Conservation (phyloP, 2,797 vertebrate genomes). For the Pagetopsis macropterus region DNA sequence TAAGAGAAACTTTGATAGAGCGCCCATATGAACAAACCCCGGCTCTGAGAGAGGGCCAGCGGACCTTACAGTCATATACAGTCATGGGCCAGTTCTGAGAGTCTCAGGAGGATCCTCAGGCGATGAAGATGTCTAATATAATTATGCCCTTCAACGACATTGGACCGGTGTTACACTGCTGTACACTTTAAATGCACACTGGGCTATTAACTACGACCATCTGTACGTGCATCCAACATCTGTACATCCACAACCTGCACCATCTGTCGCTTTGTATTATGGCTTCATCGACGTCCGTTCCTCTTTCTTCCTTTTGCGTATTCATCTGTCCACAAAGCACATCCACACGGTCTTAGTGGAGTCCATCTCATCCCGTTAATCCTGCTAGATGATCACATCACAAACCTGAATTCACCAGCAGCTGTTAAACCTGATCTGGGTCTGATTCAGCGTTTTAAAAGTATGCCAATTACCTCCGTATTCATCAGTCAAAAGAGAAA, state of each 20-base stretch:
- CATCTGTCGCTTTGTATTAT: background rate
- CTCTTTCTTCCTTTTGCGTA: background rate
- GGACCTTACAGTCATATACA: conserved; percentile 9
- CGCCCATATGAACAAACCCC: too few species aligned
- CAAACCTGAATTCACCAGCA: background rate
- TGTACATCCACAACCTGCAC: background rate
- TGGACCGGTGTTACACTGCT: too few species aligned
- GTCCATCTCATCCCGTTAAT: background rate
- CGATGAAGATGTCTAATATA: background rate
- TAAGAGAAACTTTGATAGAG: too few species aligned
- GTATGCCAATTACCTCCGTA: background rate
- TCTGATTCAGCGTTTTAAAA: background rate
- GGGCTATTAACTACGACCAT: too few species aligned
- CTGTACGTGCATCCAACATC: background rate
- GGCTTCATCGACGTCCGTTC: background rate
- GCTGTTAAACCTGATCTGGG: background rate
- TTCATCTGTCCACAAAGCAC: background rate
- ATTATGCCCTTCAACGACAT: too few species aligned
- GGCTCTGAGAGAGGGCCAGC: too few species aligned
- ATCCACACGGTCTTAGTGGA: background rate
- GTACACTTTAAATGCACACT: too few species aligned
- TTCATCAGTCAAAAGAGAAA: background rate
- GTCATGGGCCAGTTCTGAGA: background rate
- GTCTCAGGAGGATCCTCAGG: background rate
- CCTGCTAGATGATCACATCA: background rate